Conservation (phyloP, 92 coral and sea anemone species). For the Actinernus sp. region DNA sequence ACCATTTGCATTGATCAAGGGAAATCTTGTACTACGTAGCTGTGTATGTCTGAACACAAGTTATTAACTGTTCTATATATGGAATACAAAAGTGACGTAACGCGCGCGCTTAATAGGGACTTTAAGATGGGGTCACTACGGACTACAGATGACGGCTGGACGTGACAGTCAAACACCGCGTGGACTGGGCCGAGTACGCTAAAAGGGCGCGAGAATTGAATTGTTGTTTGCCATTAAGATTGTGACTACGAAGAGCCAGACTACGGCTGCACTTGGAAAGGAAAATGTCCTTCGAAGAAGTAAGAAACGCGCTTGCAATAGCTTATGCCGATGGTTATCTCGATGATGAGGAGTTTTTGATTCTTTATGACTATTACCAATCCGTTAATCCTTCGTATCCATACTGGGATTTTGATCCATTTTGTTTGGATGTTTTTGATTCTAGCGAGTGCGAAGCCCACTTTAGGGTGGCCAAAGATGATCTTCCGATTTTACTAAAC, state of each 20-base stretch:
- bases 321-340: constrained; percentile 36
- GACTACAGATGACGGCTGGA: too few species aligned
- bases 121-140: too few species aligned
- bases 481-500: constrained; percentile 26
- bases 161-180: too few species aligned
- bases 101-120: too few species aligned
- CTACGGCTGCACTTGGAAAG: constrained; percentile 2
- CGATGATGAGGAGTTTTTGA: constrained; percentile 42
- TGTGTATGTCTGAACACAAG: too few species aligned
- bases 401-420: constrained; percentile 45
- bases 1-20: too few species aligned
- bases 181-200: not conserved
- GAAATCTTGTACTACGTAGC: too few species aligned
- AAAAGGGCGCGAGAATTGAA: not conserved
- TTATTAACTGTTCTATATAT: too few species aligned
- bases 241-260: not conserved
- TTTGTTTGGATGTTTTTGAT: constrained; percentile 27
- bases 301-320: constrained; percentile 26
- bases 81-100: too few species aligned
- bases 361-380: constrained; percentile 37
- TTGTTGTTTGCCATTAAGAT: not conserved
- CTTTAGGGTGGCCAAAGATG: constrained; percentile 40
- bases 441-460: constrained; percentile 46
- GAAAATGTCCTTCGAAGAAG: constrained; percentile 43
- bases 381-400: constrained; percentile 26